Conservation (phyloP, 2,113 vertebrate species). For the Tyto alba region DNA sequence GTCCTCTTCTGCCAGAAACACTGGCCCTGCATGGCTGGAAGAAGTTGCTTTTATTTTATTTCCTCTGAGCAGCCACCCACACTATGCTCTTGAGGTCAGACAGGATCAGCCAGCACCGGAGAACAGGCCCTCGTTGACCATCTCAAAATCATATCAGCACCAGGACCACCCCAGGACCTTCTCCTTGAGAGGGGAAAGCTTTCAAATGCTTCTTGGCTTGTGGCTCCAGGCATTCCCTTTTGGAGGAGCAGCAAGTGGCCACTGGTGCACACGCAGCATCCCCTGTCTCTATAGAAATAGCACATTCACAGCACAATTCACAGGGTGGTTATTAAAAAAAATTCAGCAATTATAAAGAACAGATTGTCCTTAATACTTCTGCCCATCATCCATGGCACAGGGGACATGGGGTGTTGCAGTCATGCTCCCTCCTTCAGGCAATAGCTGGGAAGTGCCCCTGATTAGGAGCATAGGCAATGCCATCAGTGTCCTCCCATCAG, state of each 20-base stretch:
- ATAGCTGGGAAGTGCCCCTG: background rate
- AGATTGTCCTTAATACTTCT: background rate
- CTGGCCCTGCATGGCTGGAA: background rate
- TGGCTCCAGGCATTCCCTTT: background rate
- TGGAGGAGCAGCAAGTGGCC: accelerated
- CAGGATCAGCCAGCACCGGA: background rate
- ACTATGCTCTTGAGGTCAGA: accelerated
- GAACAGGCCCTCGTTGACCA: background rate
- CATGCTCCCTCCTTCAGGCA: accelerated
- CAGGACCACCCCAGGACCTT: background rate
- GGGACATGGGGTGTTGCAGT: background rate
- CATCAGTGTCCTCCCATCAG: accelerated
- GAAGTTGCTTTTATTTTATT: background rate
- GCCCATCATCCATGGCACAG: background rate
- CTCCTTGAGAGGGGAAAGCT: background rate
- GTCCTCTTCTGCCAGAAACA: background rate
- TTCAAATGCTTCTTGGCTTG: background rate
- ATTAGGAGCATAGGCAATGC: background rate
- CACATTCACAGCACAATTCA: background rate
- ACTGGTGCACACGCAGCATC: background rate
- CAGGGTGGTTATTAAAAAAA: background rate
- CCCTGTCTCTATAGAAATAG: background rate
- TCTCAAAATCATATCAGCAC: background rate
- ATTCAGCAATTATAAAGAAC: background rate
- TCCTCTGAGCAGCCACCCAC: background rate